These are phyloP conservation scores for Xenentodon cancila DNA, from an alignment of 2,797 vertebrate species.

Conservation along the genomic window DNA sequence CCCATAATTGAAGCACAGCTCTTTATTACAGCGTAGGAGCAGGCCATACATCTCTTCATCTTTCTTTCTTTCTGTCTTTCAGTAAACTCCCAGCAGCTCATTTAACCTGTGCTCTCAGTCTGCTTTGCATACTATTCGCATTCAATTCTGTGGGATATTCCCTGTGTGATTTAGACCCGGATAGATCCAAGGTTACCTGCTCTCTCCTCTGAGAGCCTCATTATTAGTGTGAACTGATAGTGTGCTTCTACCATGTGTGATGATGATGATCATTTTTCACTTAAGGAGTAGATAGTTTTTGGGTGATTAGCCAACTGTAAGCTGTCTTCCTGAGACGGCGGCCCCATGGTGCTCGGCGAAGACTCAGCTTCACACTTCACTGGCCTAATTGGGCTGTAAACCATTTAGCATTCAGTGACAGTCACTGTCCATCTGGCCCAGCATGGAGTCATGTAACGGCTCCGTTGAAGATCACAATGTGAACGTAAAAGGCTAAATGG, in stretches of 20 bases:
- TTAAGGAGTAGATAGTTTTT: conserved; percentile 42
- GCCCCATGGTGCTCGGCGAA: conserved; percentile 30
- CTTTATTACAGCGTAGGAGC: too few species aligned
- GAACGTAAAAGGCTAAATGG: conserved; percentile 25
- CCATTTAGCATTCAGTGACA: conserved; percentile 50
- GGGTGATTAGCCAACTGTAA: conserved; percentile 58
- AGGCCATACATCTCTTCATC: too few species aligned
- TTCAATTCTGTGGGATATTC: conserved; percentile 14
- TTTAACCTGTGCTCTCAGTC: conserved; percentile 12
- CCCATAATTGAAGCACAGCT: too few species aligned
- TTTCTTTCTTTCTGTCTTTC: too few species aligned
- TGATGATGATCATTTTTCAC: conserved; percentile 41
- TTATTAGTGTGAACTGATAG: conserved; percentile 37
- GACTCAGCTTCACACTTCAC: conserved; percentile 49
- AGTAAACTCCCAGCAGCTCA: not conserved
- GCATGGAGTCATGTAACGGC: conserved; percentile 9
- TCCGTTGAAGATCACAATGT: conserved; percentile 5
- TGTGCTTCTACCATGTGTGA: conserved; percentile 25
- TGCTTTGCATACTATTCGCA: conserved; percentile 41
- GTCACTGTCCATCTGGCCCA: conserved; percentile 33
- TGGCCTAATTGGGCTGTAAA: conserved; percentile 63
- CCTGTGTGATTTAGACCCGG: conserved; percentile 16
- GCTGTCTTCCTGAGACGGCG: conserved; percentile 39
- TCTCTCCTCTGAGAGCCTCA: conserved; percentile 19
- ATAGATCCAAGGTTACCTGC: conserved; percentile 13